These are phyloP conservation scores for Gastracanthus pulcherrimus DNA, from an alignment of 2,888 invertebrate genomes.

Conservation along the genomic window DNA sequence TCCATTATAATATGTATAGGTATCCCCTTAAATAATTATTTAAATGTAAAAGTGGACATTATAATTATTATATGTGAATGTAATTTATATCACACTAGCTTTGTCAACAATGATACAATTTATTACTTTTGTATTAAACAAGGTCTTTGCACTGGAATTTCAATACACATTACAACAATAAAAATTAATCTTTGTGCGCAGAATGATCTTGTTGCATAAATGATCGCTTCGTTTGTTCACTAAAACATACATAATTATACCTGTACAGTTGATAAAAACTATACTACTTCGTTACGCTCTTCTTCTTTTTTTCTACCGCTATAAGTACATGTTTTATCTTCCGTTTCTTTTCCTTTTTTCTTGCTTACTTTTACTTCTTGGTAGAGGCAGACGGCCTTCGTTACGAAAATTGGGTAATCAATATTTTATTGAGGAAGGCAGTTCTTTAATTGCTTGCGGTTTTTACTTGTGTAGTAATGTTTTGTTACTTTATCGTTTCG, in stretches of 20 bases:
- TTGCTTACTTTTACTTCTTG: background rate
- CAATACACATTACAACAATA: background rate
- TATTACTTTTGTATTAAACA: background rate
- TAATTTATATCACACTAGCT: background rate
- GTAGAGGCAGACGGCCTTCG: constrained; percentile 30
- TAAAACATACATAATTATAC: background rate
- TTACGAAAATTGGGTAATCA: constrained; percentile 35
- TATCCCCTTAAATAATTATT: too few relatives aligned
- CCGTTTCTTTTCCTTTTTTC: background rate
- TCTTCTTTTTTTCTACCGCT: background rate
- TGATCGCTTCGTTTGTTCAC: background rate
- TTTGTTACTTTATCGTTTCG: constrained; percentile 11
- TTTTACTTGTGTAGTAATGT: constrained; percentile 26
- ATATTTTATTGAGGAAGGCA: constrained; percentile 46
- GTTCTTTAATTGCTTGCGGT: constrained; percentile 22
- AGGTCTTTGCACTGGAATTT: constrained; percentile 16
- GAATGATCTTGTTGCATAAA: background rate
- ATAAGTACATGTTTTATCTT: background rate
- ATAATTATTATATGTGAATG: too few relatives aligned
- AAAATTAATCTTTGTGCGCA: constrained; percentile 3
- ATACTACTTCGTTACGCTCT: background rate
- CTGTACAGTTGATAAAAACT: background rate
- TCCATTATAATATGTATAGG: too few relatives aligned
- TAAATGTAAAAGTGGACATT: too few relatives aligned
- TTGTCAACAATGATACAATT: background rate